A percentile compares a stretch with the other conserved stretches of the same genome.
Evolutionary conservation across 2,888 invertebrate species (phyloP).

Genomic region (Bruchidius siliquastri): DNA sequence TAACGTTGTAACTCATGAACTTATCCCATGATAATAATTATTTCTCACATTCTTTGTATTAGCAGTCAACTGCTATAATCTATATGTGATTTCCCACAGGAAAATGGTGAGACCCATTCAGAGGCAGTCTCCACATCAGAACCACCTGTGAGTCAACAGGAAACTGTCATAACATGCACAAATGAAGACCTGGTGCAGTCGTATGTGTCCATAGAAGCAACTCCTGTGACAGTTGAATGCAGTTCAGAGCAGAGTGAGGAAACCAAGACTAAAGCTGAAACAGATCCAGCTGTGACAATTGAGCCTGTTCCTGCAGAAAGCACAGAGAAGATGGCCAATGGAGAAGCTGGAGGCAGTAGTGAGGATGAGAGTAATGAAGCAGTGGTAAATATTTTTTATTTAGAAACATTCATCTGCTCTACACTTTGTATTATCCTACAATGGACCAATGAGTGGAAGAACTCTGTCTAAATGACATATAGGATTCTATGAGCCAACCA

Average conservation of each 20-base stretch:
- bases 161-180: conserved; percentile 22
- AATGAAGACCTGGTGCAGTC: conserved; percentile 25
- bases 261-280: conserved; percentile 42
- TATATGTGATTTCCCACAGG: background rate
- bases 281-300: conserved; percentile 20
- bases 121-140: conserved; percentile 3
- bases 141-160: conserved; percentile 8
- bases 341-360: conserved; percentile 3
- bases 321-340: background rate
- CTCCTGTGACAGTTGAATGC: conserved; percentile 4
- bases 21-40: too few species aligned
- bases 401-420: background rate
- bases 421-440: too few species aligned
- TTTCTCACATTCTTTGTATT: too few species aligned
- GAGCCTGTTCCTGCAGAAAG: background rate
- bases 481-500: too few species aligned
- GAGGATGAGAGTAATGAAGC: conserved; percentile 18
- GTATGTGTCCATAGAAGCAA: conserved; percentile 31
- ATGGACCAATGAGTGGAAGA: too few species aligned
- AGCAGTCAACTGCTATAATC: too few species aligned
- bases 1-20: too few species aligned
- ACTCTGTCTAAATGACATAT: too few species aligned
- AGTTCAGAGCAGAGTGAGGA: conserved; percentile 18
- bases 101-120: conserved; percentile 3
- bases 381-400: conserved; percentile 8